phyloP scores from a whole-genome alignment of 2,888 invertebrate genomes.

The Chaitophorus viminalis region DNA sequence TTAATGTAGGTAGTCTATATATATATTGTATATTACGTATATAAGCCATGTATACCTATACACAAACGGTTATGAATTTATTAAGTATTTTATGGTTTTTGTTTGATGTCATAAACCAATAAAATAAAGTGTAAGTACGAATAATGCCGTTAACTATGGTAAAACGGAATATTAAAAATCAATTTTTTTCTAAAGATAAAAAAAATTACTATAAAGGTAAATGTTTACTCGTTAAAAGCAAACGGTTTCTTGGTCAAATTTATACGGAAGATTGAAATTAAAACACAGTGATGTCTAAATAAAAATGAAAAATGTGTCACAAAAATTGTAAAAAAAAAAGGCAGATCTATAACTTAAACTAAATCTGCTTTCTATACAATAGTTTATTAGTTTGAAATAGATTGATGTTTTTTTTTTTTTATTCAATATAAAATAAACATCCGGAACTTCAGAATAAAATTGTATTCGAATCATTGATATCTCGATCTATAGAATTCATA shows the following conservation, averaged over 20 bases:
- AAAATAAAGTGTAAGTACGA: neutral
- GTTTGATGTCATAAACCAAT: neutral
- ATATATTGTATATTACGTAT: too few relatives aligned
- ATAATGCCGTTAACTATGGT: neutral
- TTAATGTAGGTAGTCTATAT: too few relatives aligned
- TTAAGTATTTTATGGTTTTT: too few relatives aligned
- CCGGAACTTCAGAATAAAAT: too few relatives aligned
- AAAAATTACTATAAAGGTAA: neutral
- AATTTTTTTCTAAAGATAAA: neutral
- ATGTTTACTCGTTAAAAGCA: neutral
- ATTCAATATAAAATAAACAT: neutral
- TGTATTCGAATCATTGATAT: too few relatives aligned
- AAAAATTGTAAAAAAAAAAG: neutral
- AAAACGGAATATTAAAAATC: neutral
- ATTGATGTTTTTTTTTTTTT: neutral
- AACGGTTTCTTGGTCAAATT: neutral
- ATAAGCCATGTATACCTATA: too few relatives aligned
- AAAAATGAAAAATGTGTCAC: neutral
- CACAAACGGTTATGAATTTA: too few relatives aligned
- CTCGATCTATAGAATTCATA: too few relatives aligned
- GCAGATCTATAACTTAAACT: neutral
- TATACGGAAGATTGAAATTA: neutral
- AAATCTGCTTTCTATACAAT: too few relatives aligned
- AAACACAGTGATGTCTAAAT: neutral
- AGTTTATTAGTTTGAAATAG: neutral